Base-by-base conservation (phyloP, 2,888 invertebrate genomes). In the Chloromyia formosa region DNA sequence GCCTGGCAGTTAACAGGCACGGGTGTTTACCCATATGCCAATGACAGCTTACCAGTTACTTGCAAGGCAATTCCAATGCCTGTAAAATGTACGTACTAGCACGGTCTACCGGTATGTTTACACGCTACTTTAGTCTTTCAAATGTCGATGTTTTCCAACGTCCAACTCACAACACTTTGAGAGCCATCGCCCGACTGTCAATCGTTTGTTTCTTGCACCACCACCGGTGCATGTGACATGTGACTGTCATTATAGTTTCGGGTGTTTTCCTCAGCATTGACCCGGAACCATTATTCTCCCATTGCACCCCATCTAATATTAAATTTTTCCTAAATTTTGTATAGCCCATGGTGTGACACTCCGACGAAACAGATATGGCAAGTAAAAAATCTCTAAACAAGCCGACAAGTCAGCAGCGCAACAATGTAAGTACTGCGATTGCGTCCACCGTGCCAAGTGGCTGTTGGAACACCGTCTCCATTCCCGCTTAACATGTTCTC, bases 381-480 rank as follows among this genome's bases (percentile, higher is more conserved):
- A 76, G 58, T 45, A 76, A 76, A 40, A 76, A 76, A 72, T 71
- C 62, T 12, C 56, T 72, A 22, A 74, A 69, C 62, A 76, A 72
- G 40, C 61, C 16, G 14, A 40, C 61, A 23, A 73, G 61, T 40
- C 40, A 42, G 16, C 73, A 73, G 49, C 71, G 74, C 35, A 53
- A 18, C 40, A 71, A 74, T 74, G 76, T 76, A 74, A 76, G 76
- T 14, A 23, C 5, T 49, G 14, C 42, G 60, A n/a, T 23, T 1
- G 12, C 23, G 27, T 4, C 27, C 23, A 60, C 27, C 27, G 10
- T 16, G 18, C 27, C 9, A 40, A 62, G 23, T 23, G n/a, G 42
- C 1, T 14, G 42, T n/a, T 62, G 61, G 16, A 27, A 61, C 22
- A 14, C n/a, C 18, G 56, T 22, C 5, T 14, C 16, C 22, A 60